These are phyloP conservation scores for Notospermus geniculatus DNA, from an alignment of 1,140 invertebrate genomes.

Conservation along the genomic window DNA sequence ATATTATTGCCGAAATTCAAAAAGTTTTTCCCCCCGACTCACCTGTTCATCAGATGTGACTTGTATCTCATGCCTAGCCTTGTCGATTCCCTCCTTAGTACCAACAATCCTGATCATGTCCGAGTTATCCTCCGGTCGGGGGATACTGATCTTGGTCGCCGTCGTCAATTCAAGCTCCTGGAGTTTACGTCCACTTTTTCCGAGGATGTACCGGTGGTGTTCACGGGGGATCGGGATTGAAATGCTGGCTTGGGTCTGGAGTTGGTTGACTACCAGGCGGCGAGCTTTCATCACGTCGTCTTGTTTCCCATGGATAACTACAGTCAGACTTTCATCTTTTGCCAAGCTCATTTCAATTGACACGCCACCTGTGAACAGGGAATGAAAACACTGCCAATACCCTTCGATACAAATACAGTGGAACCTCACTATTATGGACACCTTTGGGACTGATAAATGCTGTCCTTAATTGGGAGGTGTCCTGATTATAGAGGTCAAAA, in stretches of 20 bases:
- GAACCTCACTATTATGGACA: no score
- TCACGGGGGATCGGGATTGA: slow-evolving; percentile 90
- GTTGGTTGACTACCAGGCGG: slow-evolving; percentile 79
- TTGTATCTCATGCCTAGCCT: slow-evolving; percentile 91
- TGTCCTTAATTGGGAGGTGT: no score
- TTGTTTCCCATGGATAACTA: slow-evolving; percentile 87
- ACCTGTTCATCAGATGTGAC: slow-evolving; percentile 91
- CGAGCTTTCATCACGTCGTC: slow-evolving; percentile 84
- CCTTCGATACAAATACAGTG: no score
- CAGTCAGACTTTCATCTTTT: slow-evolving; percentile 93
- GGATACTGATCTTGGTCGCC: slow-evolving; percentile 90
- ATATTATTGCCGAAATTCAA: no score
- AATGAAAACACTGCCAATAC: no score
- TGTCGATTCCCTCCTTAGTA: slow-evolving; percentile 92
- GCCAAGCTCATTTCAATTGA: slow-evolving; percentile 94
- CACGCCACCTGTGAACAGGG: slow-evolving; percentile 71
- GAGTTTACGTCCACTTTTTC: slow-evolving; percentile 81
- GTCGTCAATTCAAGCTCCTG: slow-evolving; percentile 85
- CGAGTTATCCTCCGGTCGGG: slow-evolving; percentile 77
- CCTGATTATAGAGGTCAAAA: no score
- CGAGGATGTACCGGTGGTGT: slow-evolving; percentile 85
- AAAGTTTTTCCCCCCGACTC: no score
- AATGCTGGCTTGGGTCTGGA: slow-evolving; percentile 86
- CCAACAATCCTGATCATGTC: slow-evolving; percentile 86
- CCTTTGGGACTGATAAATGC: no score